Base-by-base conservation (phyloP, 2,797 vertebrate genomes). In the Esox lucius region DNA sequence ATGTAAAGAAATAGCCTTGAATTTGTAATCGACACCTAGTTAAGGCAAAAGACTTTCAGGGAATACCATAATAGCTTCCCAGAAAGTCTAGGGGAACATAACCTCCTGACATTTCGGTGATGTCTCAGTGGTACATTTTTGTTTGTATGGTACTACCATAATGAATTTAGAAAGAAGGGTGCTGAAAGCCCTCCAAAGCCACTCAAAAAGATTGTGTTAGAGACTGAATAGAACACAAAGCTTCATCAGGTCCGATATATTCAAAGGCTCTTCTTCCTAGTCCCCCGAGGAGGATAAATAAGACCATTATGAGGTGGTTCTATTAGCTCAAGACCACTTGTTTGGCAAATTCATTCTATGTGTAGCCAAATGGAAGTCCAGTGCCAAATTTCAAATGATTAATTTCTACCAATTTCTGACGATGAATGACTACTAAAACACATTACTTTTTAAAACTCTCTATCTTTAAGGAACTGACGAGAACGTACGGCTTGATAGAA, bases 221-320 rank as follows among this genome's bases (percentile, higher is more conserved):
- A 24, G 28, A 70, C 68, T 56, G 26, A 56, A 71, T 33, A 22
- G 51, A 59, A 59, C 70, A 56, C 70, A 39, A n/a, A 39, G 53
- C 51, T 59, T 71, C 70, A 59, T 61, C 53, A 71, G 31, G 8
- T 49, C 31, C 35, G 33, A 39, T 59, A 42, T 72, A 72, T 59
- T 72, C 70, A 61, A 70, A 70, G 70, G 53, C n/a, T n/a, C 33
- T 62, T 42, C 70, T 61, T 61, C 39, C 70, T 31, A 42, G 70
- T 42, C 53, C 33, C 51, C 7, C 13, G n/a, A 61, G 69, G 69
- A 70, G 51, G 53, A 59, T 15, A 15, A 61, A 72, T 35, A 15
- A 59, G 2, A 72, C 42, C 33, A 72, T 62, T 72, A 72, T 46
- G n/a, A 16, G 33, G 15, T 17, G 61, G 28, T 51, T 62, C 22